phyloP scores from a whole-genome alignment of 2,113 vertebrate genomes.

The Melanostigma gelatinosum region DNA sequence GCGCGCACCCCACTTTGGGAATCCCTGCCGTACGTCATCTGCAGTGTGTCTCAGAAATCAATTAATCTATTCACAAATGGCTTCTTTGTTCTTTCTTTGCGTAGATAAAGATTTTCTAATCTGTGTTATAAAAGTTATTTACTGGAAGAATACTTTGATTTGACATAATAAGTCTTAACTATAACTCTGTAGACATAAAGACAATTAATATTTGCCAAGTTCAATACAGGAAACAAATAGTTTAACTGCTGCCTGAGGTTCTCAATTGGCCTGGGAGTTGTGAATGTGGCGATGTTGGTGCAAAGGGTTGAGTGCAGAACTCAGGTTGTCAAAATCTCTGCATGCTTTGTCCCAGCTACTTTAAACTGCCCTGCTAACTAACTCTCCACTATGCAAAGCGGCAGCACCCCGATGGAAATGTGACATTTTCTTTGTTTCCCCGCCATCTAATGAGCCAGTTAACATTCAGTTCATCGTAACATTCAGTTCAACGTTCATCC shows the following conservation, averaged over 20 bases:
- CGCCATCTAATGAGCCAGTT: constrained; percentile 82
- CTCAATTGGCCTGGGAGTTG: not conserved
- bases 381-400: constrained; percentile 25
- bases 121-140: not conserved
- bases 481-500: too few species aligned
- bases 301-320: not conserved
- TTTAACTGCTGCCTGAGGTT: not conserved
- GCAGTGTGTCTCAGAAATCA: not conserved
- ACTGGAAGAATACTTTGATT: not conserved
- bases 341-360: not conserved
- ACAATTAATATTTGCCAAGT: not conserved
- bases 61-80: not conserved
- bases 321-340: constrained; percentile 3
- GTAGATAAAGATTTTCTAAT: not conserved
- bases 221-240: not conserved
- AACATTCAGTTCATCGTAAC: constrained; percentile 84
- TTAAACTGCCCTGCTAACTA: not conserved
- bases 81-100: constrained; percentile 1
- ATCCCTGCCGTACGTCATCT: not conserved
- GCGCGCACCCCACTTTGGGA: too few species aligned
- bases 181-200: not conserved
- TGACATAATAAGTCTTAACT: not conserved
- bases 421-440: constrained; percentile 82
- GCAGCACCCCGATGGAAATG: constrained; percentile 74
- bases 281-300: not conserved